Evolutionary conservation across 2,797 vertebrate species (phyloP).

Genomic region (Sebastes flavidus): DNA sequence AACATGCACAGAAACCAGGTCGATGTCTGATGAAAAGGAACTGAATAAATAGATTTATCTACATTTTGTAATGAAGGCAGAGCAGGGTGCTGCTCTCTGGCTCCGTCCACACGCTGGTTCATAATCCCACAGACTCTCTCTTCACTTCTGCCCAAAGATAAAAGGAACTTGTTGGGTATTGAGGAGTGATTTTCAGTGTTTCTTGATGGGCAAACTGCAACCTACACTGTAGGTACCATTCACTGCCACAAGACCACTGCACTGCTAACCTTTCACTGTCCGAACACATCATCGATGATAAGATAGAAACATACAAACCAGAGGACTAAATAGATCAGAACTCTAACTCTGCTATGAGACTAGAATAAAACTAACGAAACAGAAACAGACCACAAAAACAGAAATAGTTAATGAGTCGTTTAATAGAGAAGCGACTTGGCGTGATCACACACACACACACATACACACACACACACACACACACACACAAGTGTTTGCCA

Average conservation of each 20-base stretch:
- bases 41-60: background rate
- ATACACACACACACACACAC: background rate
- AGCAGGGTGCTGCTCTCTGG: background rate
- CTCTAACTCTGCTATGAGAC: background rate
- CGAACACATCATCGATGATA: background rate
- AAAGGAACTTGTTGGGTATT: background rate
- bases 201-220: background rate
- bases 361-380: background rate
- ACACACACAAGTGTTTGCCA: conserved; percentile 9
- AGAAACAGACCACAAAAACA: background rate
- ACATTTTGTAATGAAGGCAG: background rate
- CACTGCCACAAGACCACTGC: background rate
- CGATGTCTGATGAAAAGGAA: background rate
- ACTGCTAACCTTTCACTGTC: background rate
- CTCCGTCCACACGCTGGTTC: background rate
- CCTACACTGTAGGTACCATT: background rate
- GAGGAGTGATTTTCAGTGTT: background rate
- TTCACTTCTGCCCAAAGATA: background rate
- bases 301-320: background rate
- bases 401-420: background rate
- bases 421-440: background rate
- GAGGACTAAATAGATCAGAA: background rate
- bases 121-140: background rate
- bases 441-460: background rate
- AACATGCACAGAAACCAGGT: background rate